Evolutionary conservation across 2,888 invertebrate genomes (phyloP).

Genomic region (Ceramica pisi): DNA sequence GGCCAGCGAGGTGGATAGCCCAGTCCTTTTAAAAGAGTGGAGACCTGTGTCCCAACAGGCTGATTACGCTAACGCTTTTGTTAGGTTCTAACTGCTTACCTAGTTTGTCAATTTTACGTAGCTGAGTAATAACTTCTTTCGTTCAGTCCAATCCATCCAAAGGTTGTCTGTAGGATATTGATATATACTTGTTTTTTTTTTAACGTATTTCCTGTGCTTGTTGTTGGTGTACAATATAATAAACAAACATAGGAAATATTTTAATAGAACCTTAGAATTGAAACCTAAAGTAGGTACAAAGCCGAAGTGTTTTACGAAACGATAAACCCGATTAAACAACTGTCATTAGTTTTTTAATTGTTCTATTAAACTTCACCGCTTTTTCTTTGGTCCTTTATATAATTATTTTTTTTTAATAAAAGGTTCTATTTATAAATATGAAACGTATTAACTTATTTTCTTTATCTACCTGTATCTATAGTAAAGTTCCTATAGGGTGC

Average conservation of each 20-base stretch:
- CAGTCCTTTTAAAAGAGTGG: background rate
- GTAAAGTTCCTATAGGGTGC: too few species aligned
- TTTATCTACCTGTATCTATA: too few species aligned
- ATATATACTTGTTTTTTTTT: too few species aligned
- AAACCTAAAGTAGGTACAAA: background rate
- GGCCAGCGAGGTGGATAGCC: background rate
- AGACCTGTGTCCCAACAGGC: background rate
- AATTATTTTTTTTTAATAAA: too few species aligned
- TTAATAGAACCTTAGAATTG: background rate
- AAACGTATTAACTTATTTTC: too few species aligned
- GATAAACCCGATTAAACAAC: slow-evolving; percentile 8
- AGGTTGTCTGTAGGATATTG: too few species aligned
- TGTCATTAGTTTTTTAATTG: background rate
- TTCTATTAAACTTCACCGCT: background rate
- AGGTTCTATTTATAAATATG: too few species aligned
- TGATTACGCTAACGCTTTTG: background rate
- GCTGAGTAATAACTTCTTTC: background rate
- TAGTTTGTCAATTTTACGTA: background rate
- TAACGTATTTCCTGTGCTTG: too few species aligned
- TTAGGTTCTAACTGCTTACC: too few species aligned
- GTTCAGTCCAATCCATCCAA: too few species aligned
- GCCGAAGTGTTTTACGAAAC: background rate
- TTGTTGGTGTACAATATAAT: too few species aligned
- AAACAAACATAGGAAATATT: background rate
- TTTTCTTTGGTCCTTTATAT: background rate